Base-by-base conservation (phyloP, 2,888 invertebrate species). In the Cephus sareptanus region DNA sequence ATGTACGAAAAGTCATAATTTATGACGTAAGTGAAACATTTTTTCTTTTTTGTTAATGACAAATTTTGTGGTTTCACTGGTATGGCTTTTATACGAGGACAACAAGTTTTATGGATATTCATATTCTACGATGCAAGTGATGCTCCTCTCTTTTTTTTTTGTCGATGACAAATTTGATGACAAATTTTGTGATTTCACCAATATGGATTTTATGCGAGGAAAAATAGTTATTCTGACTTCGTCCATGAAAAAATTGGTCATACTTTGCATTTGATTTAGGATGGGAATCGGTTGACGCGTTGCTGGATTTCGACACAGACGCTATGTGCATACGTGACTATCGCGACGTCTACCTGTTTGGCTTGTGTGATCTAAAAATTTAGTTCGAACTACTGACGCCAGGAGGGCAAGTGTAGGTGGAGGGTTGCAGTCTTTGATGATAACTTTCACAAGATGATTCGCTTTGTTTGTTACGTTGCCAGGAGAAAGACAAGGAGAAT, bases 1-100 rank as follows among this genome's bases (percentile, higher is more conserved):
- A 96, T 77, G 98, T 99, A 0, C 95, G 96, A 83, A 98, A 98
- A 93, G 97, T 99, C 34, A 94, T 96, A 0, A 94, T 99, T 69
- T 98, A 96, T 92, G 99, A 99, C 92, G 96, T 96, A 91, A 94
- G 95, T 93, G 12, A 33, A 34, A 75, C 79, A 35, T 35, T 75
- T 30, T 70, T 40, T 40, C 15, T 23, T 23, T 40, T 23, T 40
- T 40, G 56, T 23, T 34, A 1, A 40, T 40, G 6, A 40, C 15
- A 40, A 40, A 23, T 56, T 56, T 56, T 9, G 56, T 56, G 23
- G 23, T 56, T 56, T 56, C 9, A 9, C 2, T 9, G 9, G 9
- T 56, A 56, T 6, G 56, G 1, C 9, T 9, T 56, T 15, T 56
- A 56, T 56, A 2, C 6, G 56, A 56, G 56, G 23, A 56, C 23